phyloP scores from a whole-genome alignment of 2,888 invertebrate genomes.

The Rhyacophila evoluta region DNA sequence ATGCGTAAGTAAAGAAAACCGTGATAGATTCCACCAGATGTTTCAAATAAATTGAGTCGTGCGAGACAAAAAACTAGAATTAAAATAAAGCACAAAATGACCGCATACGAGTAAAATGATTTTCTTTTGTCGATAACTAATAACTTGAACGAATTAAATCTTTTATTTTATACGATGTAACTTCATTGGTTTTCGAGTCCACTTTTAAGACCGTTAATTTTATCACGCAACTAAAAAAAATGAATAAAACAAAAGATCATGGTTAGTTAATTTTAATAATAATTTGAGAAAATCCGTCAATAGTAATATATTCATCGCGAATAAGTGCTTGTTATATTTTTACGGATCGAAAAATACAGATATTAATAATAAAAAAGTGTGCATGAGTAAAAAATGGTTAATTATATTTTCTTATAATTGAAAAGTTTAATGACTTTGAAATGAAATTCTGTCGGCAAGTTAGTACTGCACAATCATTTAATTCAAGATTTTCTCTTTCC shows the following conservation, averaged over 20 bases:
- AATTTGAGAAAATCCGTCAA: not conserved
- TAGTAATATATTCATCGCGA: not conserved
- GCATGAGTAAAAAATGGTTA: not conserved
- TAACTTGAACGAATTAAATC: too few relatives aligned
- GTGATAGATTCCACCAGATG: not conserved
- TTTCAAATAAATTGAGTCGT: not conserved
- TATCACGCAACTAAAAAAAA: not conserved
- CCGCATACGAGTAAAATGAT: too few relatives aligned
- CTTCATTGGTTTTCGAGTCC: not conserved
- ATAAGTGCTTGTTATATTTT: not conserved
- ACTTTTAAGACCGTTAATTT: not conserved
- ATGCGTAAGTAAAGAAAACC: not conserved
- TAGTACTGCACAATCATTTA: too few relatives aligned
- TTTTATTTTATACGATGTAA: too few relatives aligned
- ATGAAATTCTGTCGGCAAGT: not conserved
- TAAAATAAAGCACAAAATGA: too few relatives aligned
- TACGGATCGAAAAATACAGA: not conserved
- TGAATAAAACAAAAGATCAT: not conserved
- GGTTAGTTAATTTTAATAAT: not conserved
- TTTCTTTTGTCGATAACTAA: too few relatives aligned
- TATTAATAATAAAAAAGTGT: not conserved
- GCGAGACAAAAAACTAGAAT: too few relatives aligned
- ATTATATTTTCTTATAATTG: not conserved
- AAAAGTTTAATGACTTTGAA: not conserved
- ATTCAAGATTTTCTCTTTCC: too few relatives aligned